Conservation (phyloP, 2,888 invertebrate species). For the Cetonia aurata region DNA sequence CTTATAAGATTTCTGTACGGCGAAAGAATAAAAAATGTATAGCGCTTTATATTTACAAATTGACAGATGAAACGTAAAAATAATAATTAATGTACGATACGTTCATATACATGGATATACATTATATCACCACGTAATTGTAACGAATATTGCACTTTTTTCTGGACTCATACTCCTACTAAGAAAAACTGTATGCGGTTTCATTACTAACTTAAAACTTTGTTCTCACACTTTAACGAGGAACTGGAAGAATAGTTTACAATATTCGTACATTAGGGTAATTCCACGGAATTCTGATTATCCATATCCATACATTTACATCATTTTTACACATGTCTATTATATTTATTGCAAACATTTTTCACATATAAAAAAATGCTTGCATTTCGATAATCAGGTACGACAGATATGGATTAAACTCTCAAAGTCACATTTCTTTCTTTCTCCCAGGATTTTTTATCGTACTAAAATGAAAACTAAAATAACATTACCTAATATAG, state of each 20-base stretch:
- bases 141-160: neutral
- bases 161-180: no score
- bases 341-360: conserved; percentile 10
- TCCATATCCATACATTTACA: conserved; percentile 29
- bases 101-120: conserved; percentile 20
- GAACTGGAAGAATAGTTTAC: no score
- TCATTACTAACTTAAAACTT: no score
- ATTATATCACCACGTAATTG: neutral
- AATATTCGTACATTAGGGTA: no score
- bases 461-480: conserved; percentile 17
- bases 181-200: no score
- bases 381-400: conserved; percentile 16
- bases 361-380: neutral
- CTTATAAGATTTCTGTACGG: conserved; percentile 11
- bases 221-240: no score
- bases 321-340: conserved; percentile 6
- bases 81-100: conserved; percentile 5
- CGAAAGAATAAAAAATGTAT: conserved; percentile 25
- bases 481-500: neutral
- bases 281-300: neutral
- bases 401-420: conserved; percentile 23
- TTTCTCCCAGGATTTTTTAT: neutral
- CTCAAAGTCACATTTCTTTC: neutral
- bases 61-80: conserved; percentile 10
- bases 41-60: conserved; percentile 21